Conservation (phyloP, 2,888 invertebrate genomes). For the Zeuzera pyrina region DNA sequence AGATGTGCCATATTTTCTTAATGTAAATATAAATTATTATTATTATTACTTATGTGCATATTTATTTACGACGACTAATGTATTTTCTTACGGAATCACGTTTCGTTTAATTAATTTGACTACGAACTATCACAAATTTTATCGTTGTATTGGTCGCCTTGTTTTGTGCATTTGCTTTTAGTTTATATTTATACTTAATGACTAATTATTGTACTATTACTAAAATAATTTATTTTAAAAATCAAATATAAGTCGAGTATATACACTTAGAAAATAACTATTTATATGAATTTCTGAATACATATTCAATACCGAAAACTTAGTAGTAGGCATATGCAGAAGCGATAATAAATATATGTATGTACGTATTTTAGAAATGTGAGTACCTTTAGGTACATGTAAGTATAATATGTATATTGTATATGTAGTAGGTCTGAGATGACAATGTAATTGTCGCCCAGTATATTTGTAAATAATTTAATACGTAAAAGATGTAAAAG, state of each 20-base stretch:
- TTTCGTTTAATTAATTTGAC: slow-evolving; percentile 37
- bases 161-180: slow-evolving; percentile 68
- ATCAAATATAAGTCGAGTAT: too few species aligned
- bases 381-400: too few species aligned
- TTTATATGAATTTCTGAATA: too few species aligned
- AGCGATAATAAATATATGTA: too few species aligned
- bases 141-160: slow-evolving; percentile 50
- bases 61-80: slow-evolving; percentile 63
- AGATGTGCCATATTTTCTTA: slow-evolving; percentile 72
- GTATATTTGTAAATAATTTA: slow-evolving; percentile 42
- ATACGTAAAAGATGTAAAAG: slow-evolving; percentile 21
- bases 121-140: slow-evolving; percentile 49
- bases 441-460: slow-evolving; percentile 20
- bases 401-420: neutral
- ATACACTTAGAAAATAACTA: too few species aligned
- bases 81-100: slow-evolving; percentile 34
- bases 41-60: slow-evolving; percentile 56
- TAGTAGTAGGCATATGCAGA: too few species aligned
- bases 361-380: too few species aligned
- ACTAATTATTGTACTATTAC: too few species aligned
- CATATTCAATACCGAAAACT: too few species aligned
- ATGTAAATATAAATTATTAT: slow-evolving; percentile 69
- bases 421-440: slow-evolving; percentile 16
- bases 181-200: slow-evolving; percentile 32
- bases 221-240: too few species aligned